These are phyloP conservation scores for Naja naja DNA, from an alignment of 2,113 vertebrate genomes.

Conservation along the genomic window DNA sequence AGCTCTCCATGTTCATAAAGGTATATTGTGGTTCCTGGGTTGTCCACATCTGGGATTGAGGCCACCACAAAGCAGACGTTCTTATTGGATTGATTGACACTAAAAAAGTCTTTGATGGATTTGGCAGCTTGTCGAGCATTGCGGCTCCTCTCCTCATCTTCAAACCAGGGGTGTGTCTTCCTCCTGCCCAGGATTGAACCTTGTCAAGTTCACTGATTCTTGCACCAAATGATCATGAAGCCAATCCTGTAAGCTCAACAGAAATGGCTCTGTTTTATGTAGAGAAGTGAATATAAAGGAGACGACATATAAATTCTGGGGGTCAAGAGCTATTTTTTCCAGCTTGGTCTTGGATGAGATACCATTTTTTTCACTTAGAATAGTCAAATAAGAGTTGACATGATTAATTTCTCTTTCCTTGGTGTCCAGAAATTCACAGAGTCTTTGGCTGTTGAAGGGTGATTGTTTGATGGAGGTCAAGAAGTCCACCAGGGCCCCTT, in stretches of 20 bases:
- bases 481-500: too few relatives aligned
- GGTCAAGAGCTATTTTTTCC: slow-evolving; percentile 1
- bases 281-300: background rate
- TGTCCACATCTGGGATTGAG: slow-evolving; percentile 5
- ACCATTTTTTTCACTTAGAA: background rate
- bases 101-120: background rate
- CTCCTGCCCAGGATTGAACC: too few relatives aligned
- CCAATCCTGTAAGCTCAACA: slow-evolving; percentile 14
- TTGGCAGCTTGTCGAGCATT: background rate
- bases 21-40: slow-evolving; percentile 22
- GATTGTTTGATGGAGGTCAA: slow-evolving; percentile 22
- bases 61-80: background rate
- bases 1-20: slow-evolving; percentile 12
- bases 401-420: slow-evolving; percentile 13
- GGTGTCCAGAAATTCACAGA: background rate
- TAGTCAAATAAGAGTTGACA: background rate
- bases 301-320: background rate
- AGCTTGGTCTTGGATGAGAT: slow-evolving; percentile 20
- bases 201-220: background rate
- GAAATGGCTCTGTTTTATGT: background rate
- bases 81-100: background rate
- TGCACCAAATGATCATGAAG: background rate
- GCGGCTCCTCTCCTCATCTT: background rate
- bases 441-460: slow-evolving; percentile 33
- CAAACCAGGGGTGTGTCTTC: background rate